These are phyloP conservation scores for Apodemus speciosus DNA, from an alignment of 2,113 vertebrate genomes.

Conservation along the genomic window DNA sequence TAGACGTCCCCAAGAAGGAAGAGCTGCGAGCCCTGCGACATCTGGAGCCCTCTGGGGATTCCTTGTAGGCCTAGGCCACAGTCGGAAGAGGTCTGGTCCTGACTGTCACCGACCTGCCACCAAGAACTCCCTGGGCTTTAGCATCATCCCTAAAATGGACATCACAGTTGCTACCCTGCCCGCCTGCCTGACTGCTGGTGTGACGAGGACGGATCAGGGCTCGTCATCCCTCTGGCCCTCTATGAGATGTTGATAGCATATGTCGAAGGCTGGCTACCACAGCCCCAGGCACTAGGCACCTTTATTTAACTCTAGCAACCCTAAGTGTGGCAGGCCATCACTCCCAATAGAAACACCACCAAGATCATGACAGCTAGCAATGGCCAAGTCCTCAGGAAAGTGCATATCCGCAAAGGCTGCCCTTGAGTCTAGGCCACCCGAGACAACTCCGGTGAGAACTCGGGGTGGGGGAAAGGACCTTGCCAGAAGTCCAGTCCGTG, in stretches of 20 bases:
- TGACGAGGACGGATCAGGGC: neutral
- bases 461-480: neutral
- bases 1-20: neutral
- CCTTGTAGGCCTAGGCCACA: neutral
- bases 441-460: neutral
- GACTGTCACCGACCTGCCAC: neutral
- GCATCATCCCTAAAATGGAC: neutral
- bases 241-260: neutral
- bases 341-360: neutral
- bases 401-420: neutral
- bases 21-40: neutral
- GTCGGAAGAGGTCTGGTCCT: neutral
- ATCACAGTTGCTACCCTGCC: neutral
- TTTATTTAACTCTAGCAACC: neutral
- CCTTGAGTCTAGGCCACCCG: neutral
- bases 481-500: neutral
- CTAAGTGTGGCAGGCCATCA: neutral
- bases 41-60: neutral
- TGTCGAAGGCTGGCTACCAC: neutral
- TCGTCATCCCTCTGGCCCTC: neutral
- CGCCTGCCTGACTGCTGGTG: neutral
- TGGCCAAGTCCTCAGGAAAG: fast-evolving
- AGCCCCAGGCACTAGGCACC: fast-evolving
- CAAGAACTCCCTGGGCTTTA: neutral
- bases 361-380: neutral